Conservation (phyloP, 1,140 invertebrate genomes). For the Neodiprion lecontei region DNA sequence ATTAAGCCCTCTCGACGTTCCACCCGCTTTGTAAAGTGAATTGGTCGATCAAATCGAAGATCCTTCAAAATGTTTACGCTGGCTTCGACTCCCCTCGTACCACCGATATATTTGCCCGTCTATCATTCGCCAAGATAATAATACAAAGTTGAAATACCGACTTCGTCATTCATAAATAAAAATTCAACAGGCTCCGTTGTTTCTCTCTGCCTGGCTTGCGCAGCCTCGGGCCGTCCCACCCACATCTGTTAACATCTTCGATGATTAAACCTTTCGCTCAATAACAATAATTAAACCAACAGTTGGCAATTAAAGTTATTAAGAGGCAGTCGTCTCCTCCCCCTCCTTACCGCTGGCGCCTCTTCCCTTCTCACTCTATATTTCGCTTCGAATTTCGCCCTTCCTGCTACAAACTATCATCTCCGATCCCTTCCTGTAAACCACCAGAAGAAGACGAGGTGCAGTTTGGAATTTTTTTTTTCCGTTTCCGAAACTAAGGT, state of each 20-base stretch:
- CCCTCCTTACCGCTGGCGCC: not conserved
- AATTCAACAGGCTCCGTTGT: not conserved
- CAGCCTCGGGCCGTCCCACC: constrained; percentile 8
- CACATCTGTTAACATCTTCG: constrained; percentile 15
- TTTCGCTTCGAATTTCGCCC: not conserved
- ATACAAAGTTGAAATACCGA: not conserved
- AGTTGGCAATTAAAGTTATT: constrained; percentile 11
- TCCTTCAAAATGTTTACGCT: not conserved
- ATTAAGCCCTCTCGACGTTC: too few species aligned
- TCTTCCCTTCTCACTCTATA: not conserved
- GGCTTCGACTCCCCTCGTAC: too few species aligned
- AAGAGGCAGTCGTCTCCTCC: not conserved
- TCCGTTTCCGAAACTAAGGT: too few species aligned
- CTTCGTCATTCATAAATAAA: constrained; percentile 9
- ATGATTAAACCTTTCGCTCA: constrained; percentile 11
- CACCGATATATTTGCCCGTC: too few species aligned
- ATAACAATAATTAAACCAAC: constrained; percentile 11
- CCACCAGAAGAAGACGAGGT: too few species aligned
- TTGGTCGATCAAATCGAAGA: not conserved
- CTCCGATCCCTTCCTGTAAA: too few species aligned
- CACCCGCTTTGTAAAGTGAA: not conserved
- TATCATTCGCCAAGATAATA: not conserved
- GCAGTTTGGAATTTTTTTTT: too few species aligned
- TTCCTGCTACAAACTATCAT: too few species aligned
- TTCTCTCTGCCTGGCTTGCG: too few species aligned